These are phyloP conservation scores for Craniophora ligustri DNA, from an alignment of 2,888 invertebrate species.

Conservation along the genomic window DNA sequence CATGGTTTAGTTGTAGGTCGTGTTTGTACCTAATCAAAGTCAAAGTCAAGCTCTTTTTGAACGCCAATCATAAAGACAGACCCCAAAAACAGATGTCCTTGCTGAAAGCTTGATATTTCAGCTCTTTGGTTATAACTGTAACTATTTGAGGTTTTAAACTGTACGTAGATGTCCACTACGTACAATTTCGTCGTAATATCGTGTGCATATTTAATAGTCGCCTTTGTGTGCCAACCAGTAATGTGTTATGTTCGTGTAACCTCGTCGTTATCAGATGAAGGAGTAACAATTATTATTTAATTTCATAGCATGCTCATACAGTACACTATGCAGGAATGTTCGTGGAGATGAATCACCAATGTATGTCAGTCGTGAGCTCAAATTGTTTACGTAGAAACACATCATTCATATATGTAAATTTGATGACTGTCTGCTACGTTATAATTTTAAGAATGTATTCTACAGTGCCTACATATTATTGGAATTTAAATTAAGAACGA, in stretches of 20 bases:
- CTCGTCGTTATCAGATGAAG: conserved; percentile 40
- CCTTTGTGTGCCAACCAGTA: conserved; percentile 32
- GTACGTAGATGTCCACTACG: too few relatives aligned
- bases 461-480: too few relatives aligned
- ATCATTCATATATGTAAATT: not conserved
- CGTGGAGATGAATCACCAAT: conserved; percentile 8
- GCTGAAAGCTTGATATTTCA: too few relatives aligned
- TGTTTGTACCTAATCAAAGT: too few relatives aligned
- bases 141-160: too few relatives aligned
- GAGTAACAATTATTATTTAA: conserved; percentile 37
- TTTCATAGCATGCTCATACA: conserved; percentile 19
- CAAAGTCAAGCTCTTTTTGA: too few relatives aligned
- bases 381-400: conserved; percentile 7
- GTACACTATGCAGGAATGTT: conserved; percentile 9
- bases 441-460: not conserved
- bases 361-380: conserved; percentile 33
- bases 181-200: conserved; percentile 1
- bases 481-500: too few relatives aligned
- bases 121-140: too few relatives aligned
- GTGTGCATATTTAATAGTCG: conserved; percentile 19
- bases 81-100: too few relatives aligned
- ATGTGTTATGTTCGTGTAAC: conserved; percentile 33
- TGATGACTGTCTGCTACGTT: not conserved
- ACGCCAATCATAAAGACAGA: too few relatives aligned
- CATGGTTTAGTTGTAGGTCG: too few relatives aligned